Conservation (phyloP, 2,113 vertebrate genomes). For the Phrynosoma blainvillii region DNA sequence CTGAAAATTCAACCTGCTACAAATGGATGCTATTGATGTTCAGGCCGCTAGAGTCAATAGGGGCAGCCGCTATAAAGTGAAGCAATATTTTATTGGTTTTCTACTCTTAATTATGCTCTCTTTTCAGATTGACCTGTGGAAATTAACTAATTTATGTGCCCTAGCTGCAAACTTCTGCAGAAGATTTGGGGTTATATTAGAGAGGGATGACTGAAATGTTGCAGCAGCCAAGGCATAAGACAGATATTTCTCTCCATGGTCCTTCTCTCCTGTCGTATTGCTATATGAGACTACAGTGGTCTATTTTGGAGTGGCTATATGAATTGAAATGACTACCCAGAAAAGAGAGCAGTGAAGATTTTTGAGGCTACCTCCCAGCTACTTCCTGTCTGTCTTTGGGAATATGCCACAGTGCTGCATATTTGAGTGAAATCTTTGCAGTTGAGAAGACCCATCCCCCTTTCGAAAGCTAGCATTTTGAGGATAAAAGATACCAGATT, state of each 20-base stretch:
- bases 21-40: too few relatives aligned
- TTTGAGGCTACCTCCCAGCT: background rate
- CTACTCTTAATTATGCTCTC: too few relatives aligned
- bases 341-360: background rate
- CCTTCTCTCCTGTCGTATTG: background rate
- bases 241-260: background rate
- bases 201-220: background rate
- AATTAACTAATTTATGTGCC: too few relatives aligned
- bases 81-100: too few relatives aligned
- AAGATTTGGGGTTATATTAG: background rate
- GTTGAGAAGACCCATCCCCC: background rate
- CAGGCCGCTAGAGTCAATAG: too few relatives aligned
- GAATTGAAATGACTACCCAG: background rate
- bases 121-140: background rate
- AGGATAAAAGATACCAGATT: too few relatives aligned
- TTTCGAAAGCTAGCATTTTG: too few relatives aligned
- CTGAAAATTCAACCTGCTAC: too few relatives aligned
- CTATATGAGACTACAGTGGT: background rate
- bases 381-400: background rate
- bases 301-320: too few relatives aligned
- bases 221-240: too few relatives aligned
- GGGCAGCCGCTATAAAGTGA: too few relatives aligned
- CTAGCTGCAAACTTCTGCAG: too few relatives aligned
- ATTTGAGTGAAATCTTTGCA: background rate
- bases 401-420: background rate